phyloP scores from a whole-genome alignment of 2,113 vertebrate species.

The Cervus canadensis region DNA sequence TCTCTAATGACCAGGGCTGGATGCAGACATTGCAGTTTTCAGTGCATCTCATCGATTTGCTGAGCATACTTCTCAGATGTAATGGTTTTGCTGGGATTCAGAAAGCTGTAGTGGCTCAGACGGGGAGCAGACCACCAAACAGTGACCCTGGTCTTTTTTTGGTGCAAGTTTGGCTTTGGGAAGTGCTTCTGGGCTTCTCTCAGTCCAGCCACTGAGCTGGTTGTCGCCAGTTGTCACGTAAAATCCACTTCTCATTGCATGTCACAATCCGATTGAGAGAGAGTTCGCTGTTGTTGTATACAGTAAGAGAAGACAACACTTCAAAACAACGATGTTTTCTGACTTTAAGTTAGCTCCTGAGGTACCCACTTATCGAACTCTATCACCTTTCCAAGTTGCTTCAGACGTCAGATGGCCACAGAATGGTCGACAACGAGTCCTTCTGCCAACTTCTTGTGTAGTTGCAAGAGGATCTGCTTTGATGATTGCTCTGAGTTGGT shows the following conservation, averaged over 20 bases:
- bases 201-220: neutral
- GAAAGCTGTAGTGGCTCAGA: neutral
- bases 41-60: neutral
- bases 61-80: neutral
- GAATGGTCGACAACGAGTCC: neutral
- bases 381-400: neutral
- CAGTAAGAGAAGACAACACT: neutral
- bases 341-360: neutral
- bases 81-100: neutral
- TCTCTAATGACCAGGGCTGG: neutral
- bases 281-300: neutral
- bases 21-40: neutral
- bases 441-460: neutral
- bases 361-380: neutral
- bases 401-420: neutral
- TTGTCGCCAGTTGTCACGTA: neutral
- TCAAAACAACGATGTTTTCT: neutral
- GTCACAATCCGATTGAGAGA: neutral
- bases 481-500: neutral
- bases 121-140: neutral
- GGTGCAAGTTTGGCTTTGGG: neutral
- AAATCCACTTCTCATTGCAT: neutral
- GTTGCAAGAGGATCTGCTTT: neutral
- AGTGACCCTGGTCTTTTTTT: neutral
- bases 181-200: neutral